Evolutionary conservation across 2,888 invertebrate genomes (phyloP).

Genomic region (Andrena trimmerana): DNA sequence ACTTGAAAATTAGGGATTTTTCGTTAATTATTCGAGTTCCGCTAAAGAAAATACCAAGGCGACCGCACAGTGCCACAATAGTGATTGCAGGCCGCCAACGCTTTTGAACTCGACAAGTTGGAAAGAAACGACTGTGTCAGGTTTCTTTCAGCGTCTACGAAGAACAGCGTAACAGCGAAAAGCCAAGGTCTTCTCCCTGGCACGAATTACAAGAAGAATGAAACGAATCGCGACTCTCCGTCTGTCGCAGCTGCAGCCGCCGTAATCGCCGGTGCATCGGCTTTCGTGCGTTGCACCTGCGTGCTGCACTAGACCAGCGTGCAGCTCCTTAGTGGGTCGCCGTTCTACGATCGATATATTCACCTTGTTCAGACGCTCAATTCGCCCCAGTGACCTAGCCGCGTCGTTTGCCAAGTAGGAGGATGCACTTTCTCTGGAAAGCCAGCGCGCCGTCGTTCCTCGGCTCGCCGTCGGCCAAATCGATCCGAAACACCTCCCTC

Average conservation of each 20-base stretch:
- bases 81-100: too few relatives aligned
- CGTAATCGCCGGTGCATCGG: slow-evolving; percentile 50
- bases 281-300: slow-evolving; percentile 65
- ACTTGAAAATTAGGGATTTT: too few relatives aligned
- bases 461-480: neutral
- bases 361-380: slow-evolving; percentile 71
- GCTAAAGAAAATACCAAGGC: too few relatives aligned
- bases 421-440: slow-evolving; percentile 66
- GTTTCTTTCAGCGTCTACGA: neutral
- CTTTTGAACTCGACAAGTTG: too few relatives aligned
- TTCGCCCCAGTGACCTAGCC: slow-evolving; percentile 71
- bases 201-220: slow-evolving; percentile 20
- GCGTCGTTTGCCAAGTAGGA: slow-evolving; percentile 64
- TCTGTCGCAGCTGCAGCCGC: slow-evolving; percentile 20
- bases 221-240: slow-evolving; percentile 21
- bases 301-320: slow-evolving; percentile 55
- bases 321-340: slow-evolving; percentile 64
- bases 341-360: slow-evolving; percentile 73
- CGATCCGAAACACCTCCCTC: slow-evolving; percentile 4
- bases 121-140: too few relatives aligned
- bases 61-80: too few relatives aligned
- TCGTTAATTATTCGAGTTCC: too few relatives aligned
- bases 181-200: slow-evolving; percentile 7
- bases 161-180: neutral
- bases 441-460: slow-evolving; percentile 29